Conservation (phyloP, 2,113 vertebrate species). For the Oryzias melastigma region DNA sequence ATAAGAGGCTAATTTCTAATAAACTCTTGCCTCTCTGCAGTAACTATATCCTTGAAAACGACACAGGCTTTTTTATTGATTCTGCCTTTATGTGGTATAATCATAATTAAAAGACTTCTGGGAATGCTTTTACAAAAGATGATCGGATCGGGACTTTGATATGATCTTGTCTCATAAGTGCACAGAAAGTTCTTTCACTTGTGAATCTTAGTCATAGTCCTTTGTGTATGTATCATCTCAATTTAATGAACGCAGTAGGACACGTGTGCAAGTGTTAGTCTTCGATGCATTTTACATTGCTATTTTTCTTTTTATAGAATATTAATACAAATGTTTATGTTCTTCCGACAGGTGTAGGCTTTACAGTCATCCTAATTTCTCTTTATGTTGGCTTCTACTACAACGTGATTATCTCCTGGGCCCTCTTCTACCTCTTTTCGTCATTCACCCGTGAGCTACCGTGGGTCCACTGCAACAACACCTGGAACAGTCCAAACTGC, state of each 20-base stretch:
- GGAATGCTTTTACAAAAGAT: too few species aligned
- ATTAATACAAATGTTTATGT: background rate
- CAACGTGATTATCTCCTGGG: slow-evolving; percentile 87
- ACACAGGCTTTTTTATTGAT: too few species aligned
- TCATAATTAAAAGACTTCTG: too few species aligned
- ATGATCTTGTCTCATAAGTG: too few species aligned
- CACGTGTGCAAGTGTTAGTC: background rate
- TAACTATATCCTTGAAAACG: too few species aligned
- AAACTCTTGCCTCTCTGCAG: too few species aligned
- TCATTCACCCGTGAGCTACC: slow-evolving; percentile 83
- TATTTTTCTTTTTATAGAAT: background rate
- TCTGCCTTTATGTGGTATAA: too few species aligned
- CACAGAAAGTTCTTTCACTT: too few species aligned
- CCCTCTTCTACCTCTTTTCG: slow-evolving; percentile 84
- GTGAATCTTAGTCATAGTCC: background rate
- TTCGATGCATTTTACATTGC: background rate
- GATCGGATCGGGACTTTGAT: too few species aligned
- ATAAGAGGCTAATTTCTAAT: too few species aligned
- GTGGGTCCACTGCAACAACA: slow-evolving; percentile 90
- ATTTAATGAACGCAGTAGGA: too few species aligned
- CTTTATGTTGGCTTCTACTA: slow-evolving; percentile 87
- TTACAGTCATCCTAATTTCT: slow-evolving; percentile 85
- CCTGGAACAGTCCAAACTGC: slow-evolving; percentile 88
- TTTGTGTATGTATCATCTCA: too few species aligned
- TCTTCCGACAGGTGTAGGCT: slow-evolving; percentile 78